These are phyloP conservation scores for Drosophila virilis DNA, from an alignment of 1,140 invertebrate species.

Conservation along the genomic window DNA sequence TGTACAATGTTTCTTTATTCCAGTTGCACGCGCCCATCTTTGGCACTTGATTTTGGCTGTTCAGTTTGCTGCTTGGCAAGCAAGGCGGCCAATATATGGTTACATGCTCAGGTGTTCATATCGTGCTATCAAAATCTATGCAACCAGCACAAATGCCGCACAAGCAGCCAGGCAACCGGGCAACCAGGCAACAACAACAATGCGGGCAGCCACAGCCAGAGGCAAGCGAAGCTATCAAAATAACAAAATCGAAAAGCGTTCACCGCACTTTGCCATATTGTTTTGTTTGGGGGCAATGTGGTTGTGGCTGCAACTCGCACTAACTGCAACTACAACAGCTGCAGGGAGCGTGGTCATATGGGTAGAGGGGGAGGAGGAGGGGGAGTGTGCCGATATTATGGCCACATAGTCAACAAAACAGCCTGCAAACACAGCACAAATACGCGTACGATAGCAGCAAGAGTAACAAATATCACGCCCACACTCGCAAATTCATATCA, in stretches of 20 bases:
- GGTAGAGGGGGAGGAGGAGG: too few species aligned
- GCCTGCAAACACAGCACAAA: constrained; percentile 22
- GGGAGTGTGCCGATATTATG: constrained; percentile 35
- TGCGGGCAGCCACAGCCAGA: constrained; percentile 35
- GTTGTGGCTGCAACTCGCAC: constrained; percentile 28
- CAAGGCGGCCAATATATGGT: constrained; percentile 45
- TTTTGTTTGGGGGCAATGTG: constrained; percentile 39
- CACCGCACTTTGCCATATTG: constrained; percentile 58
- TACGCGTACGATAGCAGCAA: not conserved
- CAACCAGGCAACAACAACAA: constrained; percentile 19
- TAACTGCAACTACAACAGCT: constrained; percentile 15
- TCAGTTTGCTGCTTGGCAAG: constrained; percentile 36
- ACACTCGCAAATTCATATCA: constrained; percentile 20
- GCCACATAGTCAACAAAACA: constrained; percentile 52
- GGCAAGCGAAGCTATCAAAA: constrained; percentile 60
- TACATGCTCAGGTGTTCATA: constrained; percentile 52
- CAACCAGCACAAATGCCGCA: constrained; percentile 30
- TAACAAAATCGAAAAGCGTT: constrained; percentile 61
- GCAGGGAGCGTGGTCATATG: not conserved
- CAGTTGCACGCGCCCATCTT: not conserved
- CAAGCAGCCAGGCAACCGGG: not conserved
- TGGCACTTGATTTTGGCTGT: constrained; percentile 25
- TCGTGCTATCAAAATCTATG: constrained; percentile 46
- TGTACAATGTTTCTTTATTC: too few species aligned
- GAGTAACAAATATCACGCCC: not conserved